Percentiles rank a stretch among this genome's conserved stretches.
phyloP scores from a whole-genome alignment of 2,113 vertebrate species.

The Embiotoca jacksoni region DNA sequence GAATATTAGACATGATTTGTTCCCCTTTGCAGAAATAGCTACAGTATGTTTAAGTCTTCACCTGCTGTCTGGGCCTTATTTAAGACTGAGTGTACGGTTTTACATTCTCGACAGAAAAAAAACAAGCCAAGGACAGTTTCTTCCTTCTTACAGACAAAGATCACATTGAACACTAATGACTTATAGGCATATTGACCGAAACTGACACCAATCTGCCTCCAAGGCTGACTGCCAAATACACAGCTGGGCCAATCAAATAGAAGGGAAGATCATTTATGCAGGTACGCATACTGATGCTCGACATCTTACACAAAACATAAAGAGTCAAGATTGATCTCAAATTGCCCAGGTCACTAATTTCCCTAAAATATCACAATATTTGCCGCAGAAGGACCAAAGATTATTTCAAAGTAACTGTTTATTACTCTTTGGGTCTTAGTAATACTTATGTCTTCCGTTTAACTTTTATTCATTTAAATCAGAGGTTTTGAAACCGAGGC shows the following conservation, averaged over 20 bases:
- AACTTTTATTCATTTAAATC: too few relatives aligned
- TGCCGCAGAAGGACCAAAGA: too few relatives aligned
- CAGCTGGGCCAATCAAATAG: conserved; percentile 26
- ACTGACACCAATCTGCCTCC: conserved; percentile 46
- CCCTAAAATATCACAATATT: not conserved
- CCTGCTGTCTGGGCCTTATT: not conserved
- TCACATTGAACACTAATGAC: conserved; percentile 49
- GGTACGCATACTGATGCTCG: not conserved
- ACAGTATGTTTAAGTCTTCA: not conserved
- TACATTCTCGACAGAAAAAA: not conserved
- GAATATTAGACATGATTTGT: not conserved
- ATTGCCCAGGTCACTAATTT: not conserved
- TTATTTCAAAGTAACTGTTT: too few relatives aligned
- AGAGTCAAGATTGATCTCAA: conserved; percentile 7
- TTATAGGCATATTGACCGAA: conserved; percentile 36
- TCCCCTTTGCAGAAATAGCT: not conserved
- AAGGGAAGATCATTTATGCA: not conserved
- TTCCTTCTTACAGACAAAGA: conserved; percentile 16
- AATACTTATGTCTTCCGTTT: too few relatives aligned
- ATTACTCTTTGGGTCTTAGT: too few relatives aligned
- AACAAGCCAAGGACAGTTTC: conserved; percentile 1
- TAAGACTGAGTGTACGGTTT: conserved; percentile 1
- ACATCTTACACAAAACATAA: conserved; percentile 29
- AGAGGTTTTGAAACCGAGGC: too few relatives aligned
- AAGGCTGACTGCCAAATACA: conserved; percentile 49